A percentile compares a stretch with the other conserved stretches of the same genome.
Conservation (phyloP, 2,113 vertebrate genomes). For the Capreolus pygargus region DNA sequence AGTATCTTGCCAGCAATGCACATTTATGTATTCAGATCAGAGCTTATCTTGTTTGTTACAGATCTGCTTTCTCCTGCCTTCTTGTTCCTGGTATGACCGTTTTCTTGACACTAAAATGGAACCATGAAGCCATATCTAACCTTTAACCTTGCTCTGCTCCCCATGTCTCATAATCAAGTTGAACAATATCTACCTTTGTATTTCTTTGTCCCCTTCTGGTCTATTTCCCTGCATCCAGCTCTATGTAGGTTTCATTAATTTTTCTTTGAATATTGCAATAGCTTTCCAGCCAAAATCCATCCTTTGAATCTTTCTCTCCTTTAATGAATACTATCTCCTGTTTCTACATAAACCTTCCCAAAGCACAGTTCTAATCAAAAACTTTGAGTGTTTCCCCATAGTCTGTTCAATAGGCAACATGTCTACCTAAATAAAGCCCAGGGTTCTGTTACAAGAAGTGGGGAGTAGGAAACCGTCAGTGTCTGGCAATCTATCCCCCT, state of each 20-base stretch:
- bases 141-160: background rate
- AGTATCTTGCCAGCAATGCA: background rate
- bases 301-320: background rate
- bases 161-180: background rate
- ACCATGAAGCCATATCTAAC: background rate
- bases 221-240: background rate
- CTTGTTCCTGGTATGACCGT: background rate
- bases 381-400: background rate
- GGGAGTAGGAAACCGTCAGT: background rate
- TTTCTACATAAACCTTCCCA: background rate
- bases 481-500: background rate
- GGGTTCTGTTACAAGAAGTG: background rate
- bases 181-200: background rate
- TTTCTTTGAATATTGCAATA: background rate
- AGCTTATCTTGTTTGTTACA: background rate
- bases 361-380: constrained; percentile 3
- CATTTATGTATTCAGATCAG: background rate
- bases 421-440: background rate
- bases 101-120: background rate
- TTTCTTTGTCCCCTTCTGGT: background rate
- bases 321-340: background rate
- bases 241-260: background rate
- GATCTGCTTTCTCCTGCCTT: background rate
- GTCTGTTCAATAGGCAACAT: background rate
- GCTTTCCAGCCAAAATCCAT: background rate